Percentiles rank a stretch among this genome's conserved stretches.
phyloP scores from a whole-genome alignment of 2,113 vertebrate genomes.

The Sclerurus mexicanus region DNA sequence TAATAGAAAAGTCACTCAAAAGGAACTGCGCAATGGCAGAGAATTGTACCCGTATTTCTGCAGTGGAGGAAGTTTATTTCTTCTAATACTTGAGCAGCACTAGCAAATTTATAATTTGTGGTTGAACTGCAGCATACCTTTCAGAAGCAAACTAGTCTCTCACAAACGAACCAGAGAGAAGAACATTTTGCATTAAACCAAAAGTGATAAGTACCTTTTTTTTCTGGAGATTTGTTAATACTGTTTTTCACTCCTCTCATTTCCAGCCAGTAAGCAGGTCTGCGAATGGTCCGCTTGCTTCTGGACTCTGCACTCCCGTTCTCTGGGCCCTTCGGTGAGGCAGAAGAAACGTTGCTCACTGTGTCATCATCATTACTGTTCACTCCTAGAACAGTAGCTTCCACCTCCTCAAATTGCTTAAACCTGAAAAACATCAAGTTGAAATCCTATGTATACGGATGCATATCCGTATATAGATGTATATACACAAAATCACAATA shows the following conservation, averaged over 20 bases:
- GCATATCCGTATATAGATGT: not conserved
- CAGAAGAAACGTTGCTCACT: constrained; percentile 63
- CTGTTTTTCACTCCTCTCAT: constrained; percentile 69
- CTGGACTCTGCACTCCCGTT: constrained; percentile 62
- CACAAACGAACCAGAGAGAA: not conserved
- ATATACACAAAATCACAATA: not conserved
- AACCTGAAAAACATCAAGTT: constrained; percentile 43
- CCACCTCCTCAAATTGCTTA: constrained; percentile 39
- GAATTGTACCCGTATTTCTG: not conserved
- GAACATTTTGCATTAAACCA: not conserved
- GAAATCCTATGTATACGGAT: not conserved
- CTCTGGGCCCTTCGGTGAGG: constrained; percentile 62
- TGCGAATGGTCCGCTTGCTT: constrained; percentile 64
- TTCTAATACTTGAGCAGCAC: not conserved
- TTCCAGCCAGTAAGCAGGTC: constrained; percentile 74
- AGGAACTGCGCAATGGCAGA: not conserved
- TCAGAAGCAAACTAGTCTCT: not conserved
- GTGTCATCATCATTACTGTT: constrained; percentile 45
- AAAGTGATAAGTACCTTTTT: not conserved
- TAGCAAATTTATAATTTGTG: not conserved
- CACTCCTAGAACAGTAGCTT: not conserved
- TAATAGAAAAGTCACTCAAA: not conserved
- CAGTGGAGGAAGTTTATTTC: not conserved
- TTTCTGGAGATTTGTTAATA: not conserved
- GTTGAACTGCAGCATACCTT: not conserved